phyloP scores from a whole-genome alignment of 2,888 invertebrate species.

The Drosophila mulleri region DNA sequence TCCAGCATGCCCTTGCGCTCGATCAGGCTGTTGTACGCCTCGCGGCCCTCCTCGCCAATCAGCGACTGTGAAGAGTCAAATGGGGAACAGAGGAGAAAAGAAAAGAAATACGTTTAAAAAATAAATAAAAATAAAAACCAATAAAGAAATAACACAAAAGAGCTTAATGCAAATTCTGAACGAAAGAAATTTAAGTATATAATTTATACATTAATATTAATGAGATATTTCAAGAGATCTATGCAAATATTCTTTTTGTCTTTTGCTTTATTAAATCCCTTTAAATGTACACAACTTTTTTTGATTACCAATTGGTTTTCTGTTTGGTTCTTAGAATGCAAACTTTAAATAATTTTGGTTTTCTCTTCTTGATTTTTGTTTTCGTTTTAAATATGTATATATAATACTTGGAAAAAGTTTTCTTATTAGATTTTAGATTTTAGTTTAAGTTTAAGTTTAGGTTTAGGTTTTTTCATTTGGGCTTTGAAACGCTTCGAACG shows the following conservation, averaged over 20 bases:
- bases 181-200: not conserved
- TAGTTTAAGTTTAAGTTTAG: conserved; percentile 40
- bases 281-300: conserved; percentile 75
- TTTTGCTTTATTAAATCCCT: conserved; percentile 76
- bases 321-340: conserved; percentile 75
- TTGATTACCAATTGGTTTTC: conserved; percentile 75
- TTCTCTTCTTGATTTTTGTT: conserved; percentile 4
- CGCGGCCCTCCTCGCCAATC: conserved; percentile 94
- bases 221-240: not conserved
- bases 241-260: conserved; percentile 1
- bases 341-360: conserved; percentile 49
- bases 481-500: conserved; percentile 75
- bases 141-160: not conserved
- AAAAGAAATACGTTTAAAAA: conserved; percentile 25
- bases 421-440: conserved; percentile 15
- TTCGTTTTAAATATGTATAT: conserved; percentile 52
- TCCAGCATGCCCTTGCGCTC: conserved; percentile 88
- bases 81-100: not conserved
- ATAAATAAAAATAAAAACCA: conserved; percentile 21
- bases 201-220: not conserved
- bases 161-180: not conserved
- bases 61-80: conserved; percentile 88
- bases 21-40: conserved; percentile 96
- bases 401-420: conserved; percentile 73
- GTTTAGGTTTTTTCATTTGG: conserved; percentile 48